Base-by-base conservation (phyloP, 2,888 invertebrate genomes). In the Ashinkailepas kermadecensis region DNA sequence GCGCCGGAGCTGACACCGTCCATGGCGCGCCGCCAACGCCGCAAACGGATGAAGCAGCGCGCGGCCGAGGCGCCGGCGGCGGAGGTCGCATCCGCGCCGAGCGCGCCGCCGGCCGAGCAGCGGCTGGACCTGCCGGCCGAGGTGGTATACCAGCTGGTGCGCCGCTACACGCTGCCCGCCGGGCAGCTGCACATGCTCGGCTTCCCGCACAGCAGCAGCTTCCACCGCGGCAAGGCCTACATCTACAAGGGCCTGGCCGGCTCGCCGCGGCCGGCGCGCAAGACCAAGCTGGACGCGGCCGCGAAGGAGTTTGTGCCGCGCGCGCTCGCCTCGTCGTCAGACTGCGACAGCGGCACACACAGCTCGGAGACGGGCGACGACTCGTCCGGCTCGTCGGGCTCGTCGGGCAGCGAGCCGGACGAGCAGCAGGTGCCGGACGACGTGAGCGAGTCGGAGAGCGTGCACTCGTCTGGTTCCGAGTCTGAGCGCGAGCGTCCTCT, bases 201-300 rank as follows among this genome's bases (percentile, higher is more conserved):
- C 1, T 94, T 92, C 86, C 94, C 95, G 0, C 88, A 93, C 12
- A 91, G 92, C 85, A 90, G 91, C 84, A 89, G 89, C 80, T 87
- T 89, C 15, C 89, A 90, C 84, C 91, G 91, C 4, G 91, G 90
- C 67, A 89, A 90, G 85, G 92, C 91, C 11, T 90, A 92, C 84
- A 90, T 93, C 81, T 91, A 91, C 86, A 91, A 91, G 82, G 85
- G 74, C 56, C 54, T 74, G 74, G 56, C 56, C 56, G 74, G 74
- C 74, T 74, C 74, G 54, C 74, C 74, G 74, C 74, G 74, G 18
- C 74, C 74, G 58, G 58, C 58, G 58, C 57, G 79, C 59, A 79
- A 59, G 79, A 25, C 23, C 23, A 59, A 58, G 25, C 79, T 79
- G 79, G 58, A 80, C 64, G 81, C 81, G 25, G 62, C 81, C 13